A percentile compares a stretch with the other conserved stretches of the same genome.
Evolutionary conservation across 2,888 invertebrate species (phyloP).

Genomic region (Campoletis raptor): DNA sequence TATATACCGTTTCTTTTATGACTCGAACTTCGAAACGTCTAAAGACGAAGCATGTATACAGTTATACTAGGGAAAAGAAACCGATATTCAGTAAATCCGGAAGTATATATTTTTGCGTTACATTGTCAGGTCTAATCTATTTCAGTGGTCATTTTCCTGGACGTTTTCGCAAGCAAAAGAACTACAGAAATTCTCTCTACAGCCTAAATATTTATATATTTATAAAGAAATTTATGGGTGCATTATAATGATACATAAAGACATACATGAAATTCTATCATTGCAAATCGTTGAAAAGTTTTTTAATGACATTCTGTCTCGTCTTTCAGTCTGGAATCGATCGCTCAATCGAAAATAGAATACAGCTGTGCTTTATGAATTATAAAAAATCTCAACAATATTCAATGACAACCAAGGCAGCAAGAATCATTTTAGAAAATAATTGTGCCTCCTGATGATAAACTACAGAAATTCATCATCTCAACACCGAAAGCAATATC

Average conservation of each 20-base stretch:
- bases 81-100: constrained; percentile 44
- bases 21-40: constrained; percentile 18
- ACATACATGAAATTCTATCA: not conserved
- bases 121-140: constrained; percentile 45
- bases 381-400: not conserved
- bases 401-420: not conserved
- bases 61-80: constrained; percentile 37
- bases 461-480: not conserved
- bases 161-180: constrained; percentile 21
- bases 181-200: constrained; percentile 34
- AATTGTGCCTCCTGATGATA: not conserved
- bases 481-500: not conserved
- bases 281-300: constrained; percentile 17
- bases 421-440: not conserved
- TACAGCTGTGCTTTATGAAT: not conserved
- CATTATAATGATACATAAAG: not conserved
- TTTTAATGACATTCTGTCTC: not conserved
- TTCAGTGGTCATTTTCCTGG: constrained; percentile 47
- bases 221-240: not conserved
- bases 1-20: constrained; percentile 24
- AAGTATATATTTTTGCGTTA: constrained; percentile 53
- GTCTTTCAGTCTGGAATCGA: constrained; percentile 25
- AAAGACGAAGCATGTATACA: constrained; percentile 6
- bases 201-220: constrained; percentile 26
- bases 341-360: constrained; percentile 8